Base-by-base conservation (phyloP, 2,113 vertebrate genomes). In the Hipposideros armiger region DNA sequence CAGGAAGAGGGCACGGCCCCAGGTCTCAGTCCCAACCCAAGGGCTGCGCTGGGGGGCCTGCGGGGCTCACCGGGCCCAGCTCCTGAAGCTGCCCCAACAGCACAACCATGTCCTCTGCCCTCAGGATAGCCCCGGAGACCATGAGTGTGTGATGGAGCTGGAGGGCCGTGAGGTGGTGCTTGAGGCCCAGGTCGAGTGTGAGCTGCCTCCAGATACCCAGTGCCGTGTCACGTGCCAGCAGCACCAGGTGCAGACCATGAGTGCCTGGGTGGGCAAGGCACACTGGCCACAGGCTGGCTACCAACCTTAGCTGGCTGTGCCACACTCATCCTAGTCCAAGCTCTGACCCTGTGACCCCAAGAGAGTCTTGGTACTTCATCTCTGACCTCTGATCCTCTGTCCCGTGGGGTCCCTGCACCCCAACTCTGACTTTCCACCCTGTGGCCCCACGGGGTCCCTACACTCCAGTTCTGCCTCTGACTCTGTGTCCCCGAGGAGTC, bases 151-250 rank as follows among this genome's bases (percentile, higher is more conserved):
- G 91, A 94, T 99, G 97, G 98, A 99, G 81, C 99, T 99, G 72
- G 99, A 99, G 91, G 99, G 99, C 3, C 98, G 96, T 11, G 99
- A 99, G n/a, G 99, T 99, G 97, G 99, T 99, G n/a, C 99, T 99
- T 69, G 98, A 99, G 3, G 99, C 99, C 52, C 98, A 98, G 52
- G 99, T 99, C 13, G 99, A 99, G 97, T 97, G 97, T 87, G 99
- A 99, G 32, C 98, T 98, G 60, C 98, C 97, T 70, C 98, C 99
- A n/a, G 98, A 98, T 14, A 98, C 98, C 0, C 97, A 97, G 88
- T 99, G 99, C 95, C 99, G 98, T 14, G 99, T 99, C 98, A 99
- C 98, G 1, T 99, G 99, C 96, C 99, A 99, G 80, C 98, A 98
- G 13, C 99, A 99, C 96, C 98, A 99, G 99, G 97, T 98, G 2